phyloP scores from a whole-genome alignment of 2,113 vertebrate genomes.

The Dendropsophus ebraccatus region DNA sequence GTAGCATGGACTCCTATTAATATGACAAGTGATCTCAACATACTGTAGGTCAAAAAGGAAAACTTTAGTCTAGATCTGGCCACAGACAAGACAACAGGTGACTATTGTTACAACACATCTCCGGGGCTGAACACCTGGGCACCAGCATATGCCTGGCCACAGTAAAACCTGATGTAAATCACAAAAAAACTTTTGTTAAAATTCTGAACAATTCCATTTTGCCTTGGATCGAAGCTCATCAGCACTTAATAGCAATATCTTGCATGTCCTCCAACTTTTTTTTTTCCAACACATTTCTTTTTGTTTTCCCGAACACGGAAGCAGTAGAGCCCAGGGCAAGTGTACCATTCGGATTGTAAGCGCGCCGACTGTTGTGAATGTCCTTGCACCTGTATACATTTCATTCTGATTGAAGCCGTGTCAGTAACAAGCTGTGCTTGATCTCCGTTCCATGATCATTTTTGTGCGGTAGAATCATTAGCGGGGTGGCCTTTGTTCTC shows the following conservation, averaged over 20 bases:
- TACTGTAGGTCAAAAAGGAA: too few species aligned
- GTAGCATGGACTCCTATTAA: too few species aligned
- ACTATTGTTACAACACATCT: too few species aligned
- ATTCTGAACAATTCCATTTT: too few species aligned
- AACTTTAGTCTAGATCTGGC: too few species aligned
- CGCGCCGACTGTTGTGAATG: slow-evolving; percentile 4
- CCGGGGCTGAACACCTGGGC: too few species aligned
- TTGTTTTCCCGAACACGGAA: background rate
- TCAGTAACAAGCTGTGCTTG: slow-evolving; percentile 28
- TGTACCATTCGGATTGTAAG: background rate
- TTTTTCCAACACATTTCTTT: background rate
- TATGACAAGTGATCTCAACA: too few species aligned
- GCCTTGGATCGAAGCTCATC: too few species aligned
- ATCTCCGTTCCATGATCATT: slow-evolving; percentile 1
- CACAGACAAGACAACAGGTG: too few species aligned
- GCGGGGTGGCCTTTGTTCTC: slow-evolving; percentile 19
- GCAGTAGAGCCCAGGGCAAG: slow-evolving; percentile 2
- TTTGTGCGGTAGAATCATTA: slow-evolving; percentile 2
- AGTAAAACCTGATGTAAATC: too few species aligned
- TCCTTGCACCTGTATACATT: slow-evolving; percentile 35
- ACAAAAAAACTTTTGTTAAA: too few species aligned
- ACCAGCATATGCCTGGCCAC: too few species aligned
- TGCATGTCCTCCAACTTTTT: background rate
- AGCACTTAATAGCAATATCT: background rate
- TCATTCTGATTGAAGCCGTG: slow-evolving; percentile 24